Base-by-base conservation (phyloP, 2,888 invertebrate genomes). In the Lithophane leautieri region DNA sequence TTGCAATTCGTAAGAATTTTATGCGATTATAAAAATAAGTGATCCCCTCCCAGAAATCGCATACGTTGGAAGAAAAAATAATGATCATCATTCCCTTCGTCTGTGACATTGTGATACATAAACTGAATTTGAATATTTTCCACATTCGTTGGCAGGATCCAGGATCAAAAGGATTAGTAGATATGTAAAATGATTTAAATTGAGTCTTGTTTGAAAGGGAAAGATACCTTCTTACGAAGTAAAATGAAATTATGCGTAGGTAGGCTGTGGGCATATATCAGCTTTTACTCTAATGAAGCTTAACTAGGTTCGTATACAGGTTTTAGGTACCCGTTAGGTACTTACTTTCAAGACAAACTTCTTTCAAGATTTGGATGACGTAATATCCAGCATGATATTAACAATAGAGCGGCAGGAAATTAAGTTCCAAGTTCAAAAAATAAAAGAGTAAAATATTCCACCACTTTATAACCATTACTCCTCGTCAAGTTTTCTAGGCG, bases 401-500 rank as follows among this genome's bases (percentile, higher is more conserved):
- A 22, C 0, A 71, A 68, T 56, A 40, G 22, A 16, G 16, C 14
- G n/a, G 25, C 34, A 61, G 22, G 1, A 68, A 83, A 61, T 52
- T 14, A 66, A n/a, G 34, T 61, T 60, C 22, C 11, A 28, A 61
- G 40, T 67, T 61, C n/a, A 0, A 76, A 81, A 61, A 42, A n/a
- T 19, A 16, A 67, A 70, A 68, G 9, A 40, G 19, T 65, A 50
- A 67, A 67, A 47, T 70, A 70, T 74, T 65, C 34, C 25, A 44
- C 40, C 44, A 63, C 50, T 76, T 67, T 25, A 74, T 84, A 61
- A 69, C 73, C 62, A 76, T 79, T 67, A 74, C 56, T 68, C 62
- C 47, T 73, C 69, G 40, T 63, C 66, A 66, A 70, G 75, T 77
- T 78, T 83, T 78, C 86, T 86, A 79, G 77, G 73, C 79, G 60